A percentile compares a stretch with the other conserved stretches of the same genome.
Conservation (phyloP, 2,113 vertebrate genomes). For the Mohoua ochrocephala region DNA sequence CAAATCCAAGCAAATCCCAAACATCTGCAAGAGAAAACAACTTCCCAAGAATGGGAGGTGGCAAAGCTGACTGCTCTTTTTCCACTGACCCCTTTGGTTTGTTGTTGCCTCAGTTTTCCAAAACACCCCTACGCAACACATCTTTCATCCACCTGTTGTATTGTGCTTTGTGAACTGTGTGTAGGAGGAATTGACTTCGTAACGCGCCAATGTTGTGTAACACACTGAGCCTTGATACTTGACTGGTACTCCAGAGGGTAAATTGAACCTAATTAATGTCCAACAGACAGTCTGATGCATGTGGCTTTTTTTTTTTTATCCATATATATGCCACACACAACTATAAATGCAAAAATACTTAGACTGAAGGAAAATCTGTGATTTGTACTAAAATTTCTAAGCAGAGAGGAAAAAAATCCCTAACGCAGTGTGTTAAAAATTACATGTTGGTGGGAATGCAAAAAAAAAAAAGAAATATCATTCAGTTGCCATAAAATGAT, state of each 20-base stretch:
- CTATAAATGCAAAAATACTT: not conserved
- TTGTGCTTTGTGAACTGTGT: not conserved
- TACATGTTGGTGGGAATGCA: not conserved
- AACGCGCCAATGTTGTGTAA: not conserved
- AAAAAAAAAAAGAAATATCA: not conserved
- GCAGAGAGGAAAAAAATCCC: not conserved
- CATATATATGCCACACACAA: not conserved
- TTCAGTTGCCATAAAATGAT: not conserved
- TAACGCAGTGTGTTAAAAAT: not conserved
- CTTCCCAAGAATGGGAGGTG: not conserved
- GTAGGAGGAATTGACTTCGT: not conserved
- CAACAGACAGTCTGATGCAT: not conserved
- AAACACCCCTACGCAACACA: not conserved
- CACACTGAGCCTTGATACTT: not conserved
- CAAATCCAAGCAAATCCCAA: not conserved
- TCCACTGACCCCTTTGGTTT: not conserved
- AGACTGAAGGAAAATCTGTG: not conserved
- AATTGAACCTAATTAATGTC: not conserved
- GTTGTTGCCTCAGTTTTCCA: conserved; percentile 32
- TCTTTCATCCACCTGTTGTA: conserved; percentile 25
- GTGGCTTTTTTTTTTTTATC: not conserved
- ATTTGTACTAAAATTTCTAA: not conserved
- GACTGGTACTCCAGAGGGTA: not conserved
- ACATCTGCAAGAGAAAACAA: not conserved
- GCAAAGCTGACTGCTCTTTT: not conserved